These are phyloP conservation scores for Sternarchorhynchus goeldii DNA, from an alignment of 2,797 vertebrate species.

Conservation along the genomic window DNA sequence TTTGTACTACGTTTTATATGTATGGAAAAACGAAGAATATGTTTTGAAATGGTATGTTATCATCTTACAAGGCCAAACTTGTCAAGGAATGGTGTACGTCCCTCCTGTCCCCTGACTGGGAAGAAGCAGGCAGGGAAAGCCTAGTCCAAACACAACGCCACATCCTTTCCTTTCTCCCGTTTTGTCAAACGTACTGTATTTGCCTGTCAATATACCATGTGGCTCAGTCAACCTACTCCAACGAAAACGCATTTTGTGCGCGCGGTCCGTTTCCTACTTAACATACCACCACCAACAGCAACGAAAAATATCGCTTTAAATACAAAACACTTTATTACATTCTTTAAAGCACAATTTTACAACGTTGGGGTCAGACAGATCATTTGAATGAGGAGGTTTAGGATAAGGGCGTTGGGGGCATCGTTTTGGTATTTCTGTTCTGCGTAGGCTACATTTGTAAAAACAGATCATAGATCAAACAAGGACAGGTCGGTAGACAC, in stretches of 20 bases:
- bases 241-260: too few relatives aligned
- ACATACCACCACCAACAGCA: too few relatives aligned
- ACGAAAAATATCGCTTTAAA: constrained; percentile 30
- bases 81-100: neutral
- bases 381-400: constrained; percentile 71
- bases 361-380: constrained; percentile 75
- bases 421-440: constrained; percentile 64
- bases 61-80: too few relatives aligned
- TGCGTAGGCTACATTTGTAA: constrained; percentile 12
- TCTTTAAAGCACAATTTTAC: constrained; percentile 80
- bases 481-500: constrained; percentile 25
- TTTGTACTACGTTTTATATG: neutral
- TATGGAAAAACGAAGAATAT: neutral
- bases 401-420: constrained; percentile 60
- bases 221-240: too few relatives aligned
- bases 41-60: too few relatives aligned
- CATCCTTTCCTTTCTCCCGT: neutral
- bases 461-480: constrained; percentile 33
- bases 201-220: too few relatives aligned
- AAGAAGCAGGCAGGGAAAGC: too few relatives aligned
- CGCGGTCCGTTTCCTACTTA: too few relatives aligned
- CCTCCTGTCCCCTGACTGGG: neutral
- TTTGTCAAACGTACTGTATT: neutral
- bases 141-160: neutral
- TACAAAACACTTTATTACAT: constrained; percentile 80